Percentiles rank a stretch among this genome's conserved stretches.
Conservation (phyloP, 35 echinoderm and acorn worm species). For the Diadema setosum region DNA sequence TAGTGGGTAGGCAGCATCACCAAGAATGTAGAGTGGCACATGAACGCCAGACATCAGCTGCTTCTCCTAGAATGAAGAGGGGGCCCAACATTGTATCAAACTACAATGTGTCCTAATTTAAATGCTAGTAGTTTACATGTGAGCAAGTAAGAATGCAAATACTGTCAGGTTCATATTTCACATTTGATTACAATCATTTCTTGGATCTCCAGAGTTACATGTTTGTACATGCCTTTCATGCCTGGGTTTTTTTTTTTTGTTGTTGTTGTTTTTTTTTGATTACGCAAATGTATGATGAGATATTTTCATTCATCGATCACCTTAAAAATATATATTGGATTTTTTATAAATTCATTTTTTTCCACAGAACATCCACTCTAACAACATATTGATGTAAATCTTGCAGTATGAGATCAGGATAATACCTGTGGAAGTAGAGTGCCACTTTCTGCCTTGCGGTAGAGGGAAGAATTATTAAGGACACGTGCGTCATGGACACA, state of each 20-base stretch:
- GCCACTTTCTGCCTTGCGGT: neutral
- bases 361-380: neutral
- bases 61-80: neutral
- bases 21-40: neutral
- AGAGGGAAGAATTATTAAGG: neutral
- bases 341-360: neutral
- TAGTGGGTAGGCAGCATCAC: slow-evolving; percentile 21
- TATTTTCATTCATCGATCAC: neutral
- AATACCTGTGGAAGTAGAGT: neutral
- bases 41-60: neutral
- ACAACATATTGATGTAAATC: no score
- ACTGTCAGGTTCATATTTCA: neutral
- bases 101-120: no score
- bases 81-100: neutral
- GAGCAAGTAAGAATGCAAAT: neutral
- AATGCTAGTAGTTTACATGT: no score
- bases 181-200: neutral
- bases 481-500: slow-evolving; percentile 21
- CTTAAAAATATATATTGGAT: neutral
- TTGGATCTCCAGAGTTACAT: neutral
- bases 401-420: neutral
- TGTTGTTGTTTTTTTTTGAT: no score
- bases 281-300: neutral
- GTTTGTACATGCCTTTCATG: neutral
- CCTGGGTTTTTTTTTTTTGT: no score